Evolutionary conservation across 2,888 invertebrate species (phyloP).

Genomic region (Petrolisthes cinctipes): DNA sequence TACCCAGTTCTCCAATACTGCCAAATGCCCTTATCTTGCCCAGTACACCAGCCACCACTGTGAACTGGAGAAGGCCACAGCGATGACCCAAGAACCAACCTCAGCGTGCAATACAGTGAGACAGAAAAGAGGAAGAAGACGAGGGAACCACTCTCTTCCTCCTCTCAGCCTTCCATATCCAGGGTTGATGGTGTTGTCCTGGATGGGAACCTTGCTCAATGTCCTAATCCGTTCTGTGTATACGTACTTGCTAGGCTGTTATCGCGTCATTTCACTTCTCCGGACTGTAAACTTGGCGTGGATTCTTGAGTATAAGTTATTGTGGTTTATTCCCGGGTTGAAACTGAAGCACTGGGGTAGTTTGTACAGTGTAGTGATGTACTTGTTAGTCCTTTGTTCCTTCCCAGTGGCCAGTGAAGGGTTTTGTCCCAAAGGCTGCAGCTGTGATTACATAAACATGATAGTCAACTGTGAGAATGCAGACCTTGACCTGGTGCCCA

Average conservation of each 20-base stretch:
- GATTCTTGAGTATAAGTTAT: neutral
- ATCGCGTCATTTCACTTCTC: neutral
- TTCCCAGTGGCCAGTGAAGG: constrained; percentile 73
- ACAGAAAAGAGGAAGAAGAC: neutral
- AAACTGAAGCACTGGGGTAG: constrained; percentile 25
- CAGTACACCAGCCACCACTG: neutral
- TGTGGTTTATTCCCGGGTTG: constrained; percentile 10
- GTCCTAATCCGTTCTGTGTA: neutral
- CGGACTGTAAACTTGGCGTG: constrained; percentile 12
- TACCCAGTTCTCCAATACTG: neutral
- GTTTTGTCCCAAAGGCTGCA: constrained; percentile 84
- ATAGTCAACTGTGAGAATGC: constrained; percentile 83
- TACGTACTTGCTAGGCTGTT: neutral
- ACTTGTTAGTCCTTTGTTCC: constrained; percentile 56
- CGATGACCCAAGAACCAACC: neutral
- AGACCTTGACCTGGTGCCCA: constrained; percentile 86
- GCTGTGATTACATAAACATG: constrained; percentile 85
- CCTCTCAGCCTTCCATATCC: neutral
- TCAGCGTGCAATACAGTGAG: neutral
- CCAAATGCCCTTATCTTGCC: neutral
- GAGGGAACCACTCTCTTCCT: neutral
- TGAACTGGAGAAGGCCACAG: neutral
- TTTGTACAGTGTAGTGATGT: constrained; percentile 33
- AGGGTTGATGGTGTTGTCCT: neutral
- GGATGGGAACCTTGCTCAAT: constrained; percentile 28